Evolutionary conservation across 2,888 invertebrate species (phyloP).

Genomic region (Siphlonurus alternatus): DNA sequence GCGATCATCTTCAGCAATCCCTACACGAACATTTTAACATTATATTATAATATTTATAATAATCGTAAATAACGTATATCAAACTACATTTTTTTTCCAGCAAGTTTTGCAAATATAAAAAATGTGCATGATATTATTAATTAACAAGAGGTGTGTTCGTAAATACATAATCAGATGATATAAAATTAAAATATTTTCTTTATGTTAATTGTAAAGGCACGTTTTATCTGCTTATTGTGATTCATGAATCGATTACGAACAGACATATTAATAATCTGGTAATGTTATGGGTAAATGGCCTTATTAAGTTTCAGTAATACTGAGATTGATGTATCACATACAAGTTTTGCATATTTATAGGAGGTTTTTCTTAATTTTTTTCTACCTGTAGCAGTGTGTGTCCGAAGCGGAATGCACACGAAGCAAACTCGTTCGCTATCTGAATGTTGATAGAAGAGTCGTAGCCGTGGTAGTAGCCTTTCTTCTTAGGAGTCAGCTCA

Average conservation of each 20-base stretch:
- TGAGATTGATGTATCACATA: no score
- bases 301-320: no score
- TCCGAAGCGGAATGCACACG: conserved; percentile 75
- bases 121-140: no score
- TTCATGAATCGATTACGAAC: no score
- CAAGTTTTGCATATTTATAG: conserved; percentile 1
- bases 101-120: no score
- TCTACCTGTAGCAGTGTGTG: conserved; percentile 64
- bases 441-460: conserved; percentile 50
- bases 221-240: no score
- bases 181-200: no score
- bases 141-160: no score
- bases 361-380: neutral
- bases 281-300: no score
- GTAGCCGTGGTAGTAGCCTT: conserved; percentile 39
- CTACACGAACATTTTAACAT: conserved; percentile 30
- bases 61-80: neutral
- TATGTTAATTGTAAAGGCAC: no score
- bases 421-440: conserved; percentile 70
- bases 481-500: conserved; percentile 31
- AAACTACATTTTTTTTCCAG: neutral
- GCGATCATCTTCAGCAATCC: conserved; percentile 50
- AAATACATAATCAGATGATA: no score
- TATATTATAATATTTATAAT: neutral
- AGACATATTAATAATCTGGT: no score